Evolutionary conservation across 2,888 invertebrate species (phyloP).

Genomic region (Sericinus montela): DNA sequence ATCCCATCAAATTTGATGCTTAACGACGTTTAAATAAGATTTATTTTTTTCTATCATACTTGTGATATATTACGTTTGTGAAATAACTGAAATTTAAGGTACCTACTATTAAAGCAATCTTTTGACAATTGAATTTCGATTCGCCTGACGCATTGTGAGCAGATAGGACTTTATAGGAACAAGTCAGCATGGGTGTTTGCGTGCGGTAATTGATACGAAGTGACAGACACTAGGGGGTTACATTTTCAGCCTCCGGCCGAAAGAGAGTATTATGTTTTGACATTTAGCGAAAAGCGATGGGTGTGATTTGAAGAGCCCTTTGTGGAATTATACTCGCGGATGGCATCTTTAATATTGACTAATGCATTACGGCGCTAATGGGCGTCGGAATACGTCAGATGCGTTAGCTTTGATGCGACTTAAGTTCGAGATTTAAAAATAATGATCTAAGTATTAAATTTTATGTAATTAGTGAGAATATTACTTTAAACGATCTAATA

Average conservation of each 20-base stretch:
- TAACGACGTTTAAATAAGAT: constrained; percentile 45
- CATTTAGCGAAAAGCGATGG: constrained; percentile 74
- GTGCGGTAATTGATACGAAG: constrained; percentile 78
- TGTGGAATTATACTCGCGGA: constrained; percentile 77
- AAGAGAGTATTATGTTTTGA: constrained; percentile 71
- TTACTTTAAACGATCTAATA: too few species aligned
- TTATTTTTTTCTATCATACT: constrained; percentile 39
- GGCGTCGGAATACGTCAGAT: constrained; percentile 70
- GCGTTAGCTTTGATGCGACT: constrained; percentile 50
- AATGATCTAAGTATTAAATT: constrained; percentile 2
- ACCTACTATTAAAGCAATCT: constrained; percentile 72
- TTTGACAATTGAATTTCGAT: constrained; percentile 77
- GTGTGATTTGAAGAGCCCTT: constrained; percentile 79
- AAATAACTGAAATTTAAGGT: constrained; percentile 47
- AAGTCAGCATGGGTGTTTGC: constrained; percentile 67
- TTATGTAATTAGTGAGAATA: neutral
- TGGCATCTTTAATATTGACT: constrained; percentile 77
- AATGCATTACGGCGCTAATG: constrained; percentile 76
- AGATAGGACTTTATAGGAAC: constrained; percentile 62
- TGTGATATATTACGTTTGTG: constrained; percentile 55
- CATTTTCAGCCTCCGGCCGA: constrained; percentile 62
- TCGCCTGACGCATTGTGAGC: constrained; percentile 51
- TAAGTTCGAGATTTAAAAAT: constrained; percentile 9
- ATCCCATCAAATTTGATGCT: constrained; percentile 48
- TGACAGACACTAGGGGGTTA: constrained; percentile 71